Evolutionary conservation across 2,888 invertebrate species (phyloP), one percentile per base, ranked within the genome.

Genomic region (Drosophila hamatofila): DNA sequence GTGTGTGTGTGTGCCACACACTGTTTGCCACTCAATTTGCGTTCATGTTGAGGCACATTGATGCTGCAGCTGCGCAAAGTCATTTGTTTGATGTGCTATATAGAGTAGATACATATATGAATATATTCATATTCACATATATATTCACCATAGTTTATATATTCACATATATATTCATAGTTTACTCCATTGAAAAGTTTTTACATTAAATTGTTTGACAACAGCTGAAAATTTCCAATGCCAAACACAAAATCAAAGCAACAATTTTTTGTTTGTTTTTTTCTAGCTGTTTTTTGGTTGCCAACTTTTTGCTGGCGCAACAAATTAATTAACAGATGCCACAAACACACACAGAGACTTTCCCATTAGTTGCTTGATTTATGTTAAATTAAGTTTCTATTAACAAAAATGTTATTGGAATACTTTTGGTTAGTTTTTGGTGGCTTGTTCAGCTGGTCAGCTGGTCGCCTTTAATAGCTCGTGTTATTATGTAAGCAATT

Each of bases 1-100:
- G n/a, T 4, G 9, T 48, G n/a, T 12, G n/a, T 18, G 48, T 49
- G 30, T 59, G 39, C 58, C 62, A 58, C 61, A 58, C 62, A 55
- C 67, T 63, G 69, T 68, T 78, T 78, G 78, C 78, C 71, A 78
- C 72, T 78, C 75, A 78, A 78, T 78, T 78, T 75, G 71, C 68
- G 62, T 37, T 39, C 65, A 59, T 70, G 56, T 52, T 58, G 62
- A 39, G 64, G 54, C 73, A 70, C 41, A 52, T 51, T 76, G 72
- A 63, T 76, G 68, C 51, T 62, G 72, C 61, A 51, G 61, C 54
- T 54, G 48, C 39, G 41, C 23, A 23, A 37, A 52, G 35, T 9
- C 14, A 35, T 51, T 48, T 58, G 49, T 60, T 60, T 65, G 60
- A 37, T 39, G 37, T 46, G 18, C 52, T 1, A 16, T n/a, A 55